Percentiles rank a stretch among this genome's conserved stretches.
Conservation (phyloP, 2,113 vertebrate genomes). For the Charadrius vociferus region DNA sequence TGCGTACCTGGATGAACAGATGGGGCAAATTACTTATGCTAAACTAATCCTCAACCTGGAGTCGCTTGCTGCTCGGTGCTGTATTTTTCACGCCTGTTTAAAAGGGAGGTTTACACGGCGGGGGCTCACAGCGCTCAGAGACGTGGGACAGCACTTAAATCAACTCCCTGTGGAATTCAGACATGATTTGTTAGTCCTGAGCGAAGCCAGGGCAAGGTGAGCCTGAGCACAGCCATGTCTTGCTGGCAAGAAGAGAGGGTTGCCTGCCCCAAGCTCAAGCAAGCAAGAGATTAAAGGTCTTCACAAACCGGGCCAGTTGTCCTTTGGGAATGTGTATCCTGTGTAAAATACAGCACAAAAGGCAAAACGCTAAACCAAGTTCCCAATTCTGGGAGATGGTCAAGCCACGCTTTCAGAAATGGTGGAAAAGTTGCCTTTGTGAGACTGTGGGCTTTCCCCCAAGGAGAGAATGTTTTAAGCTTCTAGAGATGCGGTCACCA, state of each 20-base stretch:
- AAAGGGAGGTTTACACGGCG: background rate
- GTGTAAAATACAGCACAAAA: fast-evolving
- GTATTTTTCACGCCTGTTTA: background rate
- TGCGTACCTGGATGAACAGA: background rate
- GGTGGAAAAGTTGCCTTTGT: background rate
- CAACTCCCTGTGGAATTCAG: background rate
- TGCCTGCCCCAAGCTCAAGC: background rate
- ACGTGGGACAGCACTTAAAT: background rate
- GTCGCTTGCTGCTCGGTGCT: background rate
- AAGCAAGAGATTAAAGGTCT: background rate
- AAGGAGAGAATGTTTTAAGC: background rate
- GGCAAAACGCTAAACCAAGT: background rate
- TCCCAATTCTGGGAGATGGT: background rate
- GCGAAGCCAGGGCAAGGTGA: background rate
- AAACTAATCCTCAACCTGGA: background rate
- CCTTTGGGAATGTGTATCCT: background rate
- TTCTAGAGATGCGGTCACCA: background rate
- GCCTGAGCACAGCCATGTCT: background rate
- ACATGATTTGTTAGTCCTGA: too few species aligned
- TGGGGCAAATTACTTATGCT: background rate
- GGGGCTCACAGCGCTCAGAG: background rate
- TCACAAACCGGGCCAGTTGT: background rate
- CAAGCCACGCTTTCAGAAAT: background rate
- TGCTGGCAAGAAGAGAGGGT: background rate
- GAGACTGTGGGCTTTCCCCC: background rate